Percentiles rank a stretch among this genome's conserved stretches.
Conservation (phyloP, 2,113 vertebrate species). For the Plecturocebus donacophilus region DNA sequence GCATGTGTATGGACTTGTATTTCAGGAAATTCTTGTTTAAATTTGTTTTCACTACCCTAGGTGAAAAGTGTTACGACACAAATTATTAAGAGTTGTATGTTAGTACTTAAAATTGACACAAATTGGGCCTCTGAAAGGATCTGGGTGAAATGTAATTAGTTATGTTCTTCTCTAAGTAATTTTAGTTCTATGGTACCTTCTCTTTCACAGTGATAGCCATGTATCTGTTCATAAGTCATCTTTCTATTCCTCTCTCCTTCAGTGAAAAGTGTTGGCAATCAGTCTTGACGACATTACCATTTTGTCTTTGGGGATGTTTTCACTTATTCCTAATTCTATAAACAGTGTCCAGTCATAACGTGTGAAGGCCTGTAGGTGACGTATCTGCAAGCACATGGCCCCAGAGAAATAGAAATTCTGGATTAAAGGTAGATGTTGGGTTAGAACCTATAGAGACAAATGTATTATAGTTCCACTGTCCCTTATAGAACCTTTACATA, state of each 20-base stretch:
- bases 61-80: neutral
- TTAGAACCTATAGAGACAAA: neutral
- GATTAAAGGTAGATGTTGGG: neutral
- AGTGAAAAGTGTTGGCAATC: neutral
- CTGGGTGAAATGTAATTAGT: neutral
- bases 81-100: neutral
- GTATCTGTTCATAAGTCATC: neutral
- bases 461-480: neutral
- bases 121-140: neutral
- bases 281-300: neutral
- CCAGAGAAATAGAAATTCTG: neutral
- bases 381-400: accelerated
- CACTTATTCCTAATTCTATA: neutral
- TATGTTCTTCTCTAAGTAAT: neutral
- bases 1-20: neutral
- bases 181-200: neutral
- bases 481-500: neutral
- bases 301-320: neutral
- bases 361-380: neutral
- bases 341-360: neutral
- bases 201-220: neutral
- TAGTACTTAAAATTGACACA: neutral
- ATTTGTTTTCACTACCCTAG: neutral
- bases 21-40: neutral
- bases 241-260: neutral